Conservation (phyloP, 2,888 invertebrate species). For the Apoderus coryli region DNA sequence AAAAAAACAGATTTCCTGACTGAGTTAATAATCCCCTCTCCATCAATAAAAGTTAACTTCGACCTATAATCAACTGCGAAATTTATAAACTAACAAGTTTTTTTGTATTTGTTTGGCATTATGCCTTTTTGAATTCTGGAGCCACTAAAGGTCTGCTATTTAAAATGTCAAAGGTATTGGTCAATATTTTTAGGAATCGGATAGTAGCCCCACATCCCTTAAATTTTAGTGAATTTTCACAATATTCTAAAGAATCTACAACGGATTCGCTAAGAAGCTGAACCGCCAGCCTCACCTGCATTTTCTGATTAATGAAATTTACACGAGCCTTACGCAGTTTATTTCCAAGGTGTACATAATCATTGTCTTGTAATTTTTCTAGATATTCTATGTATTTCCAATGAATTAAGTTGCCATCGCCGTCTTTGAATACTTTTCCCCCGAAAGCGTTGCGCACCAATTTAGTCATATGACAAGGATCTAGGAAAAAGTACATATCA, state of each 20-base stretch:
- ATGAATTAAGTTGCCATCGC: neutral
- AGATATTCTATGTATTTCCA: neutral
- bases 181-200: neutral
- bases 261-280: constrained; percentile 1
- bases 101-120: neutral
- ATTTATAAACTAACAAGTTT: neutral
- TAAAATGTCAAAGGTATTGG: neutral
- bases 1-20: neutral
- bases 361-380: constrained; percentile 1
- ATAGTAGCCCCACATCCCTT: constrained; percentile 2
- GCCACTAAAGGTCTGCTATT: neutral
- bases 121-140: neutral
- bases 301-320: constrained; percentile 1
- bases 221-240: neutral
- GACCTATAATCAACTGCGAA: neutral
- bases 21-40: neutral
- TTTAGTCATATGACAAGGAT: constrained; percentile 1
- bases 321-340: constrained; percentile 1
- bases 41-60: neutral
- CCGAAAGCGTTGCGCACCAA: constrained; percentile 1
- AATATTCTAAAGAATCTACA: neutral
- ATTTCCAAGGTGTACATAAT: neutral
- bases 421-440: neutral
- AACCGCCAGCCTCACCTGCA: constrained; percentile 1
- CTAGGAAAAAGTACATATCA: no score